Base-by-base conservation (phyloP, 1,140 invertebrate species). In the Scaptomyza hsui region DNA sequence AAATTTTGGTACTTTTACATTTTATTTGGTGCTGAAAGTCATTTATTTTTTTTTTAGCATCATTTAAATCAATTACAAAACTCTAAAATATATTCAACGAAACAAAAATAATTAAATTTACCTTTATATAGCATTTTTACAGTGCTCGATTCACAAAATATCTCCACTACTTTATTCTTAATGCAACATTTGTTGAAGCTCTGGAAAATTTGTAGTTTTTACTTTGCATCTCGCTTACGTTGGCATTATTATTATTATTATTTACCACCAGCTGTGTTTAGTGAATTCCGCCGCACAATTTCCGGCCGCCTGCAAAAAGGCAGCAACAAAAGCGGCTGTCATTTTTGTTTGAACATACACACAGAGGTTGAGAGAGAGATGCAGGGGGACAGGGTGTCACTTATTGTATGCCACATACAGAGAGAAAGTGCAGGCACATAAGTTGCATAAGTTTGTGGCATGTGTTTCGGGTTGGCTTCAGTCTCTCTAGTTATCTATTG, bases 401-500 rank as follows among this genome's bases (percentile, higher is more conserved):
- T 13, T 48, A 48, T 47, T 52, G 24, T 42, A 48, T 62, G 74
- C 76, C 61, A 65, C 62, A 76, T 70, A 59, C 69, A 72, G 70
- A 51, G 82, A 35, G 75, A 1, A 59, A 75, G 57, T 68, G 72
- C 80, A 75, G 79, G 79, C 75, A n/a, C 26, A 83, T 72, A 83
- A 83, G 79, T 83, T 83, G 57, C 52, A 7, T n/a, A 78, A 86
- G 70, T 78, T 86, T 80, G 71, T 79, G 39, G 51, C 41, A 59
- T 49, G 26, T 44, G 47, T 57, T 5, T 47, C 47, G 62, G n/a
- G n/a, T 26, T 52, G 32, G 56, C 48, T 29, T 29, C 26, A 29
- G 6, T 29, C 26, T 6, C 55, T 19, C 19, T 21, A 29, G 61
- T 52, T 71, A 71, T 71, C 62, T 71, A 71, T 65, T 39, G 61